Base-by-base conservation (phyloP, 2,113 vertebrate species). In the Chlorodrepanis virens region DNA sequence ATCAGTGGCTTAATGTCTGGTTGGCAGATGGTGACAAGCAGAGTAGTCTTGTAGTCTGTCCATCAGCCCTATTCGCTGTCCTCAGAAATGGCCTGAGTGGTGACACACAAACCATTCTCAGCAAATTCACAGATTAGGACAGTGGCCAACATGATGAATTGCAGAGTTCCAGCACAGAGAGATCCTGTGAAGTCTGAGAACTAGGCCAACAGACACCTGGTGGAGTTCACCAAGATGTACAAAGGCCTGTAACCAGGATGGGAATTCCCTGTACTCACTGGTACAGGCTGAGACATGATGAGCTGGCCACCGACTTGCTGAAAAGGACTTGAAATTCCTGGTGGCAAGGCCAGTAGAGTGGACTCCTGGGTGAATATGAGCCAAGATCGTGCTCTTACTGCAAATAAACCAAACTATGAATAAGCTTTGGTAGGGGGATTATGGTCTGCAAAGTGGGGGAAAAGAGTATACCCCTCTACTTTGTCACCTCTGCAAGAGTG, bases 351-450 rank as follows among this genome's bases (percentile, higher is more conserved):
- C 31, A 35, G 67, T 61, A 53, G 19, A 44, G 17, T 50, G 29
- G 53, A 81, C 24, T 52, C 4, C 4, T 39, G 12, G 12, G 39
- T 60, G 21, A 69, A 64, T 19, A 31, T 5, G 9, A 78, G 25
- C 9, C 40, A 70, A 82, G 10, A 76, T 37, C 0, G 0, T 49
- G n/a, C 11, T 61, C 53, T 68, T 5, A 50, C 39, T 1, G 1
- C 12, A 74, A 78, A 70, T 42, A 78, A 86, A 77, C 9, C 19
- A 37, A 91, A 83, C 12, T 16, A 5, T 67, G 23, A 39, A 56
- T 31, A 45, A 76, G 9, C 49, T 87, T 87, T 12, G 27, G 59
- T 40, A 10, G 6, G 5, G 5, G 10, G 2, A n/a, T 88, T 56
- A 28, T 31, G 39, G 11, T 23, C 63, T 89, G 27, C 39, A 65